Conservation (phyloP, 2,113 vertebrate genomes). For the Prunella himalayana region DNA sequence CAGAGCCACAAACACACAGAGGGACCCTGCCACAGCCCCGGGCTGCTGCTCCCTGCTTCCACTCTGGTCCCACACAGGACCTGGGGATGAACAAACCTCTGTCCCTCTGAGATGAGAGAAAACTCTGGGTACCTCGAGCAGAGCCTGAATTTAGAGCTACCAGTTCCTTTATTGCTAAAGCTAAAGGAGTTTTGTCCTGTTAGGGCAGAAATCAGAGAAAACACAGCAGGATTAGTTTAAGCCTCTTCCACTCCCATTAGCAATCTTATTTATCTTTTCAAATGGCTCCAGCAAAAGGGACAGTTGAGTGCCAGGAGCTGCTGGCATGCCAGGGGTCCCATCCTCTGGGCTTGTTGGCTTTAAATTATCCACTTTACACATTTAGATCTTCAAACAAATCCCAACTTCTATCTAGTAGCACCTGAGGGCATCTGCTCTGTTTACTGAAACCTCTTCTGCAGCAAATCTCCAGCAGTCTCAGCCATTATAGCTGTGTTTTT, state of each 20-base stretch:
- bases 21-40: neutral
- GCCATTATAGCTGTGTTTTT: neutral
- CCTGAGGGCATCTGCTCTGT: neutral
- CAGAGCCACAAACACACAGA: no score
- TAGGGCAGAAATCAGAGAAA: neutral
- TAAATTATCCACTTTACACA: neutral
- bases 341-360: neutral
- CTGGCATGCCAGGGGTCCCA: neutral
- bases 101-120: neutral
- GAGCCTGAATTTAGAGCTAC: neutral
- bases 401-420: neutral
- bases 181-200: neutral
- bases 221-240: neutral
- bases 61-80: neutral
- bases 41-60: neutral
- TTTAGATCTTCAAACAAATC: neutral
- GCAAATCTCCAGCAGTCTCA: neutral
- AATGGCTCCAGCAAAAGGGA: neutral
- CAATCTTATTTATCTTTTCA: neutral
- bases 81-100: neutral
- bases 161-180: neutral
- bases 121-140: neutral
- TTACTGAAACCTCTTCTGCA: neutral
- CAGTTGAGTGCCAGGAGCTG: accelerated
- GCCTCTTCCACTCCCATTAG: neutral